Conservation (phyloP, 2,113 vertebrate species). For the Isichthys henryi region DNA sequence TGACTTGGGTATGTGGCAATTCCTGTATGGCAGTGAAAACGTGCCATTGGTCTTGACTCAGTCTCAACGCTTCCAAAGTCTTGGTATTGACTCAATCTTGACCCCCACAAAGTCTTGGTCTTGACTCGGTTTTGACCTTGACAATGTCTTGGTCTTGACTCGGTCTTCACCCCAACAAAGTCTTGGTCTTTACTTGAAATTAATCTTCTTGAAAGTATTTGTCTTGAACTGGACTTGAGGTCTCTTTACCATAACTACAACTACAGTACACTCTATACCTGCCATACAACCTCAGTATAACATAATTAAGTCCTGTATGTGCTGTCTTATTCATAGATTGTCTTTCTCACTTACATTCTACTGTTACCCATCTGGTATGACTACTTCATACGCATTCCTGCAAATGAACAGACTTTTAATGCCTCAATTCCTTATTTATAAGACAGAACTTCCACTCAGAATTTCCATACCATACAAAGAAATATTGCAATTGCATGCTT, state of each 20-base stretch:
- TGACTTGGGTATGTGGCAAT: not conserved
- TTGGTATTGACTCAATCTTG: too few species aligned
- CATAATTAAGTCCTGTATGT: not conserved
- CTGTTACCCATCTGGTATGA: not conserved
- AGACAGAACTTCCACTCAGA: not conserved
- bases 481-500: not conserved
- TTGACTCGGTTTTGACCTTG: not conserved
- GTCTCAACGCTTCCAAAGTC: too few species aligned
- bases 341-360: not conserved
- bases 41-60: too few species aligned
- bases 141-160: not conserved
- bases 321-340: not conserved
- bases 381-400: not conserved
- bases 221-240: too few species aligned
- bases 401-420: not conserved
- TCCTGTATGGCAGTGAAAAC: not conserved
- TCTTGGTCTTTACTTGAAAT: not conserved
- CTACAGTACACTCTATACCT: not conserved
- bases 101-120: not conserved
- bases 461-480: not conserved
- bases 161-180: not conserved
- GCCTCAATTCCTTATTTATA: not conserved
- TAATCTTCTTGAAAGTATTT: not conserved
- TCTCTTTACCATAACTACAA: not conserved
- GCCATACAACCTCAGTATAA: not conserved